A percentile compares a stretch with the other conserved stretches of the same genome.
These are phyloP conservation scores for Timandra comae DNA, from an alignment of 2,888 invertebrate species.

Conservation along the genomic window DNA sequence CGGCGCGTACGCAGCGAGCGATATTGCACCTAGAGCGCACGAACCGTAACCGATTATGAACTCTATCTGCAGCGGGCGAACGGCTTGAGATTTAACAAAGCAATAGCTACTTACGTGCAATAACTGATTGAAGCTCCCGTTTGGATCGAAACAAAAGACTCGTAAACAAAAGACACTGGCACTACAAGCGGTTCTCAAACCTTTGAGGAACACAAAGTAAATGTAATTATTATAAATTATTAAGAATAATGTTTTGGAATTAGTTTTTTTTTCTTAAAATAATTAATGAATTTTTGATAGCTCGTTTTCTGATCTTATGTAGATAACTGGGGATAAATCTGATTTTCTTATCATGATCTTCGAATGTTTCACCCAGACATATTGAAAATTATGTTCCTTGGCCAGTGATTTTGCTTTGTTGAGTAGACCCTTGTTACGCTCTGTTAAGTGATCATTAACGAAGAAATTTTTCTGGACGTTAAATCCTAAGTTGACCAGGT, in stretches of 20 bases:
- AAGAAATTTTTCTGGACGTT: slow-evolving; percentile 5
- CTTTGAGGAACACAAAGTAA: not conserved
- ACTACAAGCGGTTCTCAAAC: not conserved
- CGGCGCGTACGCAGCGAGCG: not conserved
- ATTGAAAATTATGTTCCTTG: no score
- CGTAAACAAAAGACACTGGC: not conserved
- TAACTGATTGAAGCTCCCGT: not conserved
- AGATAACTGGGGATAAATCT: slow-evolving; percentile 7
- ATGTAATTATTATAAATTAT: not conserved
- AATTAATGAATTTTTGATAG: slow-evolving; percentile 6
- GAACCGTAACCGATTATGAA: not conserved
- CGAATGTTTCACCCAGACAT: no score
- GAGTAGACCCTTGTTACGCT: slow-evolving; percentile 8
- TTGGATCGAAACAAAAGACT: no score
- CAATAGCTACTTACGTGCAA: not conserved
- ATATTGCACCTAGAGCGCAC: not conserved
- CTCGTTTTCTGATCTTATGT: slow-evolving; percentile 11
- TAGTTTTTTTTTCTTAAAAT: no score
- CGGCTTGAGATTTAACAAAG: not conserved
- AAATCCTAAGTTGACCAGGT: slow-evolving; percentile 5
- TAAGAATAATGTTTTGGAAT: no score
- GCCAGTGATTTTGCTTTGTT: slow-evolving; percentile 8
- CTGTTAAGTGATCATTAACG: slow-evolving; percentile 14
- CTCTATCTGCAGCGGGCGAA: not conserved
- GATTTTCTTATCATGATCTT: no score